Evolutionary conservation across 2,888 invertebrate genomes (phyloP).

Genomic region (Diogma glabrata): DNA sequence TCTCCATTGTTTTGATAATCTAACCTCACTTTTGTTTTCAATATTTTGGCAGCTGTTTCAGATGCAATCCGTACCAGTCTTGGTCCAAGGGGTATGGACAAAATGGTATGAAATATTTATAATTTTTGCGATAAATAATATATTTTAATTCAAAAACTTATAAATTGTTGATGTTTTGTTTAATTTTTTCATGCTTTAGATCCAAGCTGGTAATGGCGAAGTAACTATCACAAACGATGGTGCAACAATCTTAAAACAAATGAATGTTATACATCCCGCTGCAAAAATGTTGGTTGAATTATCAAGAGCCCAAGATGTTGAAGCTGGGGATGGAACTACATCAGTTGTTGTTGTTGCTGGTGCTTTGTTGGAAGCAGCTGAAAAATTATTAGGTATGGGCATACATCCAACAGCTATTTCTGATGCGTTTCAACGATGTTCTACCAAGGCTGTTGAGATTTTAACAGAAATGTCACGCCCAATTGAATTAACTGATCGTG

Average conservation of each 20-base stretch:
- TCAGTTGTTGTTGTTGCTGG: conserved; percentile 97
- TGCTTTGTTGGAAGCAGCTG: conserved; percentile 85
- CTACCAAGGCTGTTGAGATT: conserved; percentile 43
- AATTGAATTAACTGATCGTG: conserved; percentile 74
- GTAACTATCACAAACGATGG: conserved; percentile 99
- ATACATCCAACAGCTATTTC: conserved; percentile 97
- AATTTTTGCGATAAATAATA: not conserved
- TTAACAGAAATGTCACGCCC: conserved; percentile 75
- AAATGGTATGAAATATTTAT: conserved; percentile 62
- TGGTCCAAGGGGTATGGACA: conserved; percentile 99
- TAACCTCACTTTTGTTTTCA: not conserved
- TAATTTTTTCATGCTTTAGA: conserved; percentile 46
- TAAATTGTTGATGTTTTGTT: too few relatives aligned
- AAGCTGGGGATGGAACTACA: conserved; percentile 99
- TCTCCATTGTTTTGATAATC: not conserved
- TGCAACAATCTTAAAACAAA: conserved; percentile 97
- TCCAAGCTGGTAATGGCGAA: conserved; percentile 92
- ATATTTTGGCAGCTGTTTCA: conserved; percentile 65
- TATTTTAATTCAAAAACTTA: conserved; percentile 8
- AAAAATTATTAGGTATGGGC: conserved; percentile 82
- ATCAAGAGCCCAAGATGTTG: conserved; percentile 96
- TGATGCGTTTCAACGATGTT: conserved; percentile 79
- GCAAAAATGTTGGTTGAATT: conserved; percentile 99
- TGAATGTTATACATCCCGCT: conserved; percentile 96
- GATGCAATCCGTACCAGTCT: conserved; percentile 98